Conservation (phyloP, 2,888 invertebrate genomes). For the Liodrosophila aerea region DNA sequence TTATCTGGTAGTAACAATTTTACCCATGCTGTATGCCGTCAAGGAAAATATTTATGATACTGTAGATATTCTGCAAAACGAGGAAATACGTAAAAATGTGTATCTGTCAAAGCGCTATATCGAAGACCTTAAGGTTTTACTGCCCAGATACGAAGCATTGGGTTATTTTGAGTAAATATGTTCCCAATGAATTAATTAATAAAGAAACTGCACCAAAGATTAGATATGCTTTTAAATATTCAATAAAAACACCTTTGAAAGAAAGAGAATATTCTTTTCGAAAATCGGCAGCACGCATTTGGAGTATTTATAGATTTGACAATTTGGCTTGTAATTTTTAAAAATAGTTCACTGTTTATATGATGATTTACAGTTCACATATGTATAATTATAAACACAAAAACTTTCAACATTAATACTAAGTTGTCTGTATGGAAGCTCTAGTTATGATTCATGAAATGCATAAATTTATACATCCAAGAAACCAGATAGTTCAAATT, state of each 20-base stretch:
- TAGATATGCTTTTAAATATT: no score
- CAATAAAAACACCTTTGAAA: no score
- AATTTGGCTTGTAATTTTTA: background rate
- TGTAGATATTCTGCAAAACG: conserved; percentile 18
- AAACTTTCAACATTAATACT: conserved; percentile 2
- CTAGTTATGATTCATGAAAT: conserved; percentile 2
- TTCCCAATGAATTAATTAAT: no score
- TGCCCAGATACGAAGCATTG: conserved; percentile 26
- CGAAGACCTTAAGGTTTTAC: conserved; percentile 21
- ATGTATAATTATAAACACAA: background rate
- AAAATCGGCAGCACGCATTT: no score
- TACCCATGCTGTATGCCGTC: conserved; percentile 23
- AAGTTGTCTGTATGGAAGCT: conserved; percentile 21
- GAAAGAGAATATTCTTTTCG: no score
- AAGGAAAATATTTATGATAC: conserved; percentile 5
- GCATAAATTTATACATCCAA: conserved; percentile 67
- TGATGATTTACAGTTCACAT: background rate
- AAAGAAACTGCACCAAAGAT: no score
- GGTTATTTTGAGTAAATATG: conserved; percentile 9
- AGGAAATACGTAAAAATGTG: conserved; percentile 14
- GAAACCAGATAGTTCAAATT: conserved; percentile 81
- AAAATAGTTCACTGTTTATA: background rate
- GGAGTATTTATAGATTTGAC: background rate
- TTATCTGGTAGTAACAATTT: conserved; percentile 28
- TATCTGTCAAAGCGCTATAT: conserved; percentile 18